Conservation (phyloP, 2,113 vertebrate species). For the Oncorhynchus gorbuscha region DNA sequence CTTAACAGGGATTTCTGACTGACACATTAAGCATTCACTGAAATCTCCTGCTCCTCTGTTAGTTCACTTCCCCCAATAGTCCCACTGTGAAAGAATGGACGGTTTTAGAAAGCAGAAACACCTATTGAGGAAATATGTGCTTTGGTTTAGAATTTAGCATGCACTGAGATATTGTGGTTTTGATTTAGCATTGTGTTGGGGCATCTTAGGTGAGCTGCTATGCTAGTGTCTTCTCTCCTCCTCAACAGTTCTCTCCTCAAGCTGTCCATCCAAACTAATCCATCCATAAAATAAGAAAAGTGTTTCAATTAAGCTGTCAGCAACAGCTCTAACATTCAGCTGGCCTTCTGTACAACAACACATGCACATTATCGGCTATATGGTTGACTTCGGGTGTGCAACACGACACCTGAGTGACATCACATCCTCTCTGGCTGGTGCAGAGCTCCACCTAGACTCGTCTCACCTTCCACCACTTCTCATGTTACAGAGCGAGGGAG, state of each 20-base stretch:
- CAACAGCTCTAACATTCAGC: background rate
- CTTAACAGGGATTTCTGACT: background rate
- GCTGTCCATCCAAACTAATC: background rate
- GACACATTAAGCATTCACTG: background rate
- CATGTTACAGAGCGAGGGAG: conserved; percentile 47
- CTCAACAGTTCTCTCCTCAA: background rate
- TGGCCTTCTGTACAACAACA: background rate
- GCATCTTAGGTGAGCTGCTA: background rate
- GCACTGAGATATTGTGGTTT: background rate
- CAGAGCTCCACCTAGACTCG: conserved; percentile 52
- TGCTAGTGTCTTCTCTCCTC: background rate
- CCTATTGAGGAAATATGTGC: background rate
- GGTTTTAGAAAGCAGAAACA: background rate
- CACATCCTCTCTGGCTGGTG: conserved; percentile 62
- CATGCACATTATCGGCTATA: conserved; percentile 7
- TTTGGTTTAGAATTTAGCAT: background rate
- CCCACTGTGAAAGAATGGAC: background rate
- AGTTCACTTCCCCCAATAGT: background rate
- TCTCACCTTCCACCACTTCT: conserved; percentile 64
- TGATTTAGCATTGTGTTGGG: background rate
- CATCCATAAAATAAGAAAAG: background rate
- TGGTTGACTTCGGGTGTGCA: conserved; percentile 28
- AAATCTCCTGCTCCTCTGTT: background rate
- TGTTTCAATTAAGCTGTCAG: background rate
- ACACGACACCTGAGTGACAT: conserved; percentile 55